Conservation (phyloP, 2,113 vertebrate species). For the Gila orcuttii region DNA sequence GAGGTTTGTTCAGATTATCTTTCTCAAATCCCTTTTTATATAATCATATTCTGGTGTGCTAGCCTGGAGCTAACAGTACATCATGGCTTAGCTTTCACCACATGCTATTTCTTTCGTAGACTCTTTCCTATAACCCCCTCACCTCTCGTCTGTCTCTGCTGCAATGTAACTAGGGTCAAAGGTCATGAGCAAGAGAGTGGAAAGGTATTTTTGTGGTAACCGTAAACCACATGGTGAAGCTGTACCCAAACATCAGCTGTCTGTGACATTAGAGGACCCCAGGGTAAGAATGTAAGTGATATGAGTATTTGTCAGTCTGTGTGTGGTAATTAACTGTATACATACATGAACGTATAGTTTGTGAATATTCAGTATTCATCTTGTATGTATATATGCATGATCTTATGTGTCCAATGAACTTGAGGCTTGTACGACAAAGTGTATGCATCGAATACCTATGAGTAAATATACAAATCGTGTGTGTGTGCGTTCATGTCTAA, state of each 20-base stretch:
- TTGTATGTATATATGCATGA: not conserved
- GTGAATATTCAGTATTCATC: not conserved
- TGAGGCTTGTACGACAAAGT: not conserved
- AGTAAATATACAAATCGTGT: not conserved
- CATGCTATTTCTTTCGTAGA: not conserved
- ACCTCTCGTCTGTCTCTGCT: conserved; percentile 56
- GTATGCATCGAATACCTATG: not conserved
- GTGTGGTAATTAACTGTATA: conserved; percentile 8
- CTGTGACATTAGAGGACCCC: conserved; percentile 69
- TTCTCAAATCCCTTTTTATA: not conserved
- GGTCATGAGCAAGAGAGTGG: conserved; percentile 71
- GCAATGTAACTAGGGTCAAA: conserved; percentile 65
- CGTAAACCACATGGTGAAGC: conserved; percentile 66
- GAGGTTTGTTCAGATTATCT: conserved; percentile 37
- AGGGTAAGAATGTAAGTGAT: conserved; percentile 48
- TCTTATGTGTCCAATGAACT: not conserved
- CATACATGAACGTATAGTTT: not conserved
- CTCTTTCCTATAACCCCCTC: conserved; percentile 20
- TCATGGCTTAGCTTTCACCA: conserved; percentile 55
- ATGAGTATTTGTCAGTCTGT: conserved; percentile 48
- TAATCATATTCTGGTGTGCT: conserved; percentile 29
- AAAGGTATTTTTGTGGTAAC: conserved; percentile 77
- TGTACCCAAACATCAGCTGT: conserved; percentile 74
- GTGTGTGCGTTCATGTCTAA: conserved; percentile 22
- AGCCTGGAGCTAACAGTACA: conserved; percentile 45